Percentiles rank a stretch among this genome's conserved stretches.
Evolutionary conservation across 2,797 vertebrate species (phyloP).

Genomic region (Malacoctenus gilli): DNA sequence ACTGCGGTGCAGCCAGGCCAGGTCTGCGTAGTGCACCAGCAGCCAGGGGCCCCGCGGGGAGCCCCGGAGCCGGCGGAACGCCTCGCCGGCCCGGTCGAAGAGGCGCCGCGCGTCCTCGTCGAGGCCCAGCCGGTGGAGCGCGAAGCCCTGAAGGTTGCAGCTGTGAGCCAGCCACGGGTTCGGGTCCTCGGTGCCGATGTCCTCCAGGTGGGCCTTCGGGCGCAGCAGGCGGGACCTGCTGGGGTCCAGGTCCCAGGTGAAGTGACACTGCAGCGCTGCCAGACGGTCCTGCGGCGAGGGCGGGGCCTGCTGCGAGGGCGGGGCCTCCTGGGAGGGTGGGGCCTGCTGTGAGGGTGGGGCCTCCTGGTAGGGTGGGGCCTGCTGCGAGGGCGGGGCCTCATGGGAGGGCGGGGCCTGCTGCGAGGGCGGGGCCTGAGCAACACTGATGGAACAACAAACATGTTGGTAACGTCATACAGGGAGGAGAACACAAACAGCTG

Average conservation of each 20-base stretch:
- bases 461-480: too few species aligned
- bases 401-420: too few species aligned
- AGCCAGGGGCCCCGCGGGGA: constrained; percentile 63
- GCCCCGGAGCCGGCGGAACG: constrained; percentile 32
- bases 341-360: too few species aligned
- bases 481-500: too few species aligned
- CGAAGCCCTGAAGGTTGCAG: constrained; percentile 62
- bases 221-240: constrained; percentile 4
- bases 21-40: constrained; percentile 64
- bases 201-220: constrained; percentile 40
- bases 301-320: too few species aligned
- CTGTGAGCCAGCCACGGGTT: constrained; percentile 64
- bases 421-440: too few species aligned
- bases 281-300: too few species aligned
- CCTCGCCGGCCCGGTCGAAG: constrained; percentile 50
- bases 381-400: too few species aligned
- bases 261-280: constrained; percentile 64
- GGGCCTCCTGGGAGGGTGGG: too few species aligned
- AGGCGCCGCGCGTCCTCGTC: constrained; percentile 19
- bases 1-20: constrained; percentile 61
- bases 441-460: too few species aligned
- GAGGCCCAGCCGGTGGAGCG: constrained; percentile 38
- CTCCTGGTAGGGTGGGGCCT: too few species aligned
- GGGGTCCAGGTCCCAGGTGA: constrained; percentile 59
- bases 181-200: constrained; percentile 41